Percentiles rank a stretch among this genome's conserved stretches.
Conservation (phyloP, 2,888 invertebrate genomes). For the Caradrina clavipalpis region DNA sequence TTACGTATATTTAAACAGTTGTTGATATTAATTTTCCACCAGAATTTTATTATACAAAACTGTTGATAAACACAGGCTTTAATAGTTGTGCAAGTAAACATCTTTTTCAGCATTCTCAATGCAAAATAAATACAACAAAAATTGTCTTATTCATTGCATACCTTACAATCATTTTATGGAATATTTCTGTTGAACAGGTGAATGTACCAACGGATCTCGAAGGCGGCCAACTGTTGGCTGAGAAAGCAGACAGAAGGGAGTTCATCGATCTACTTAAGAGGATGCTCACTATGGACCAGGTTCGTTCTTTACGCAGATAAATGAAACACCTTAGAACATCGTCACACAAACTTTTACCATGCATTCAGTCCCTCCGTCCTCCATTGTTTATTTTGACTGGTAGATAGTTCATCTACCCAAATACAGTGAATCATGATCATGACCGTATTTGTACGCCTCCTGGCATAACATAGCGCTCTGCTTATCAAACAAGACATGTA, state of each 20-base stretch:
- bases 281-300: conserved; percentile 99
- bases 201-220: conserved; percentile 99
- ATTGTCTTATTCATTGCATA: conserved; percentile 22
- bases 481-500: too few relatives aligned
- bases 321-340: too few relatives aligned
- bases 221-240: conserved; percentile 98
- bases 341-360: too few relatives aligned
- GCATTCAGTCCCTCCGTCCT: too few relatives aligned
- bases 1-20: background rate
- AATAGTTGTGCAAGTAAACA: background rate
- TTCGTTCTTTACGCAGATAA: conserved; percentile 71
- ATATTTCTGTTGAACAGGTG: conserved; percentile 86
- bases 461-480: too few relatives aligned
- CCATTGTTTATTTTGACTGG: too few relatives aligned
- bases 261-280: conserved; percentile 99
- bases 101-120: background rate
- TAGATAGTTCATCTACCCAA: too few relatives aligned
- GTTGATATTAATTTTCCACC: too few relatives aligned
- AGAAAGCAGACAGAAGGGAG: conserved; percentile 99
- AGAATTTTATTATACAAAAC: too few relatives aligned
- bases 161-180: conserved; percentile 8
- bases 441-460: too few relatives aligned
- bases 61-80: background rate
- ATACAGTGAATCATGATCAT: too few relatives aligned
- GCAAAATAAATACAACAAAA: background rate